Evolutionary conservation across 1,140 invertebrate genomes (phyloP), one percentile per base, ranked within the genome.

Genomic region (Geopemphigus sp.): DNA sequence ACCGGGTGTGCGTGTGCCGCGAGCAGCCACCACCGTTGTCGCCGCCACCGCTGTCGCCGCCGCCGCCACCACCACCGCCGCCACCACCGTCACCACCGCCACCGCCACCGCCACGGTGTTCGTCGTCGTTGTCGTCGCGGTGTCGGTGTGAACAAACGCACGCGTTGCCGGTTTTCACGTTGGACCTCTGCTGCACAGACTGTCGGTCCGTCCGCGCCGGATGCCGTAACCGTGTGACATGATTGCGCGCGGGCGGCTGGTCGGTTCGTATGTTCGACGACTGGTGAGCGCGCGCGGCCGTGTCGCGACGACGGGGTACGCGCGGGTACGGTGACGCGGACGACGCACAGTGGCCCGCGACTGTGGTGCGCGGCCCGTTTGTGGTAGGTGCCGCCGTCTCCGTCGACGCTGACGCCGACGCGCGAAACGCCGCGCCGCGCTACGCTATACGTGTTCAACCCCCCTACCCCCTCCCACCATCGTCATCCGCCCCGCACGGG

Each of bases 121-220:
- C 66, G 47, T 11, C 66, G 66, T 11, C 26, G 32, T n/a, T 39
- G 64, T 76, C n/a, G 56, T 32, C 32, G 74, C 19, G 57, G 8
- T 19, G 66, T 11, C 72, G 19, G 56, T 22, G 56, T 17, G 39
- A 17, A n/a, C n/a, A n/a, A n/a, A 54, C 26, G 74, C 10, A 32
- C 57, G 45, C 19, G 74, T 47, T 5, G 17, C 39, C 57, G 56
- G n/a, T 26, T 78, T 63, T 78, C 56, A 78, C 74, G 74, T 78
- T n/a, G 47, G 74, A 47, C 74, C 74, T 47, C 57, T 63, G 56
- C 74, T 63, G 74, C 74, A 78, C 57, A 78, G 74, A 78, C 74
- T 78, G 74, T 63, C 39, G 74, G 74, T 61, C 45, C 74, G 57
- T 61, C 57, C 47, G 24, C 74, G 74, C 74, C 39, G 57, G 74